Evolutionary conservation across 2,888 invertebrate species (phyloP).

Genomic region (Trissolcus japonicus): DNA sequence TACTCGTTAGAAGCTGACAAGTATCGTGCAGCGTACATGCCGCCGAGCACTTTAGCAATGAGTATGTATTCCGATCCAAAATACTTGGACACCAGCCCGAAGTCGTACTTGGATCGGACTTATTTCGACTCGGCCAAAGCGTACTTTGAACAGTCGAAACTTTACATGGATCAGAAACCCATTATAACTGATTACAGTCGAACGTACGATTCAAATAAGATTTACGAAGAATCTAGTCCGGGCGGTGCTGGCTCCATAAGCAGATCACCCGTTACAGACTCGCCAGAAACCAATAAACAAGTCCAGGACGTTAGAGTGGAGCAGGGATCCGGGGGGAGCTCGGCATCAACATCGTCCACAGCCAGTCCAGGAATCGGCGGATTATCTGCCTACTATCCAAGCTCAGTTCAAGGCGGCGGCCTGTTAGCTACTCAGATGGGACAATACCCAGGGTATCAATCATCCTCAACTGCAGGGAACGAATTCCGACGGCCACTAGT

Average conservation of each 20-base stretch:
- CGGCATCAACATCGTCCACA: slow-evolving; percentile 79
- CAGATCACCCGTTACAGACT: slow-evolving; percentile 79
- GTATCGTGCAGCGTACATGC: slow-evolving; percentile 84
- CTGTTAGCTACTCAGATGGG: slow-evolving; percentile 81
- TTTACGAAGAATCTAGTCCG: slow-evolving; percentile 79
- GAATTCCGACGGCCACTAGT: slow-evolving; percentile 86
- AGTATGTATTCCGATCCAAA: slow-evolving; percentile 86
- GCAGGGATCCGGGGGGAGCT: slow-evolving; percentile 69
- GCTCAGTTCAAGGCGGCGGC: slow-evolving; percentile 70
- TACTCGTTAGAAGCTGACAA: slow-evolving; percentile 87
- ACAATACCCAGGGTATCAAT: slow-evolving; percentile 81
- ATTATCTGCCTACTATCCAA: slow-evolving; percentile 75
- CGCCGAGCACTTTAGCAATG: slow-evolving; percentile 80
- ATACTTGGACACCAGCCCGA: slow-evolving; percentile 79
- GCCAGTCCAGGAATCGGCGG: slow-evolving; percentile 77
- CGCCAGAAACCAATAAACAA: slow-evolving; percentile 76
- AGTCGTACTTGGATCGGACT: slow-evolving; percentile 80
- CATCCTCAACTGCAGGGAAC: slow-evolving; percentile 78
- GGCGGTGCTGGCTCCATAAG: slow-evolving; percentile 75
- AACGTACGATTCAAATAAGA: slow-evolving; percentile 81
- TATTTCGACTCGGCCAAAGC: slow-evolving; percentile 87
- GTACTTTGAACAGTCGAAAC: slow-evolving; percentile 82
- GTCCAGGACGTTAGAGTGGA: slow-evolving; percentile 63
- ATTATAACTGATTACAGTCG: slow-evolving; percentile 82
- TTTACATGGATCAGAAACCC: slow-evolving; percentile 83